A percentile compares a stretch with the other conserved stretches of the same genome.
These are phyloP conservation scores for Bubo scandiacus DNA, from an alignment of 2,113 vertebrate species.

Conservation along the genomic window DNA sequence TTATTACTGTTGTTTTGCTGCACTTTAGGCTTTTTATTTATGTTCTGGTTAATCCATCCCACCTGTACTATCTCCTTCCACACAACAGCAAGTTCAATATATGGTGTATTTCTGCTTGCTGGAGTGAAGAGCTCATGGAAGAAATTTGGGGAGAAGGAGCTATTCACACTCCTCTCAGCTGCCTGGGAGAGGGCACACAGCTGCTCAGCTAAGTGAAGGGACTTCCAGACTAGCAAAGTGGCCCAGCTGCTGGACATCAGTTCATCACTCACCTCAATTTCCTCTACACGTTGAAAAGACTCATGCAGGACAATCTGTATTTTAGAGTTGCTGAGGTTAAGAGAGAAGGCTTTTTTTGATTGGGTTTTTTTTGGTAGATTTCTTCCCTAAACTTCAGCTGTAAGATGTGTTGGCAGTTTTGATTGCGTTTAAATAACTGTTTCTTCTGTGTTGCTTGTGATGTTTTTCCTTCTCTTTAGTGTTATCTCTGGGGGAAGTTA, in stretches of 20 bases:
- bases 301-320: rapidly evolving
- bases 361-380: not conserved
- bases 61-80: not conserved
- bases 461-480: not conserved
- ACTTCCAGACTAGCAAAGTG: not conserved
- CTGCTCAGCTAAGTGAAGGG: not conserved
- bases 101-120: not conserved
- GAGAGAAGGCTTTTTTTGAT: rapidly evolving
- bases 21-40: not conserved
- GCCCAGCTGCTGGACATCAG: not conserved
- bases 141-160: not conserved
- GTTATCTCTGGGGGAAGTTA: not conserved
- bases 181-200: not conserved
- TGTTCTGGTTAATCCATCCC: not conserved
- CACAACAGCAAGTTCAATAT: not conserved
- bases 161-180: not conserved
- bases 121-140: not conserved
- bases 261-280: not conserved
- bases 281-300: not conserved
- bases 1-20: not conserved
- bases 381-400: not conserved
- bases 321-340: not conserved
- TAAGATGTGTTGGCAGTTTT: not conserved
- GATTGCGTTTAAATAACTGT: not conserved
- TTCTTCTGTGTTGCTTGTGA: not conserved